A percentile compares a stretch with the other conserved stretches of the same genome.
Conservation (phyloP, 2,113 vertebrate genomes). For the Calonectris borealis region DNA sequence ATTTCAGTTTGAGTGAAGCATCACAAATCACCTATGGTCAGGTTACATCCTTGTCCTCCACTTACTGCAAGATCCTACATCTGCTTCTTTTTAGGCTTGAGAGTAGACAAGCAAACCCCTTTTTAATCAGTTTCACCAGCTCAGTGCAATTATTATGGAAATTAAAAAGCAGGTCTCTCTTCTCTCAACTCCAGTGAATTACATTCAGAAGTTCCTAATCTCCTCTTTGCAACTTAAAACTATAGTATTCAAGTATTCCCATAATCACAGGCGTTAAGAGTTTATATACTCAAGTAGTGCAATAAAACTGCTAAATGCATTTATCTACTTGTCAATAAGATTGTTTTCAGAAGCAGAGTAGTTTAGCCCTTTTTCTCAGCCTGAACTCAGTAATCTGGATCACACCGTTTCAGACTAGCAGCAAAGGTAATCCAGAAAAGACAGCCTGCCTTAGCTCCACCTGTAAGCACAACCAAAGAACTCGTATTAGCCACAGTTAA, state of each 20-base stretch:
- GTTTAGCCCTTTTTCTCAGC: background rate
- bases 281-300: background rate
- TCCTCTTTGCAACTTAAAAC: background rate
- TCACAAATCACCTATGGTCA: background rate
- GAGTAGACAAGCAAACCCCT: background rate
- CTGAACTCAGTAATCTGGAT: background rate
- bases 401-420: background rate
- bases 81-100: background rate
- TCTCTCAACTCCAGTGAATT: background rate
- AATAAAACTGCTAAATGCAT: background rate
- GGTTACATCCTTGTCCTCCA: background rate
- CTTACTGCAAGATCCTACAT: background rate
- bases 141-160: conserved; percentile 17
- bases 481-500: background rate
- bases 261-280: background rate
- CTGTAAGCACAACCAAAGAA: background rate
- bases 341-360: background rate
- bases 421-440: background rate
- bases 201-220: background rate
- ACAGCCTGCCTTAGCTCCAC: background rate
- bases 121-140: background rate
- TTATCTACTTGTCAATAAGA: background rate
- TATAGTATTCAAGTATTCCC: background rate
- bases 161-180: background rate
- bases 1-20: background rate